A percentile compares a stretch with the other conserved stretches of the same genome.
Evolutionary conservation across 2,113 vertebrate species (phyloP).

Genomic region (Tonatia bakeri): DNA sequence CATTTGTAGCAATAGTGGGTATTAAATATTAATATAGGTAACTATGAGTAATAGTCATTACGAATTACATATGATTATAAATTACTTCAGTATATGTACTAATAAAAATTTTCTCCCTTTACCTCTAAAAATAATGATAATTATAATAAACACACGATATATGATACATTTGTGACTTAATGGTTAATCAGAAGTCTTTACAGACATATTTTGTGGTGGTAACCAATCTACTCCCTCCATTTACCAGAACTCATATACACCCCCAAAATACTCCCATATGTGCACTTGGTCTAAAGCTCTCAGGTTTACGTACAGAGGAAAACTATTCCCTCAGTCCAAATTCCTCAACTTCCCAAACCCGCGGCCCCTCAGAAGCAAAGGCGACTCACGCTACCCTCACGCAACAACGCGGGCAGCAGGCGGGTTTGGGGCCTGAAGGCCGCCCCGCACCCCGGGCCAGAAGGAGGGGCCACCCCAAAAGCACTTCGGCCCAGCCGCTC

Average conservation of each 20-base stretch:
- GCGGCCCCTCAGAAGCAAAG: background rate
- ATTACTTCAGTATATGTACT: background rate
- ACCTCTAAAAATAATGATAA: background rate
- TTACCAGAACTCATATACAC: background rate
- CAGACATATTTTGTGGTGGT: fast-evolving
- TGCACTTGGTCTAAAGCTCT: background rate
- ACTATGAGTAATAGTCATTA: background rate
- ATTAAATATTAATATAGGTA: background rate
- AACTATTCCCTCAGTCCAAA: background rate
- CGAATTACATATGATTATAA: no score
- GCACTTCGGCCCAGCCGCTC: fast-evolving
- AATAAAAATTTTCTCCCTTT: background rate
- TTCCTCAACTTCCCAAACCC: background rate
- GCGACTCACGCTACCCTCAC: fast-evolving
- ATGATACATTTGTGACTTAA: background rate
- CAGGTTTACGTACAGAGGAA: fast-evolving
- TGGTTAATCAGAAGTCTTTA: fast-evolving
- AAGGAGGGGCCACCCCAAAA: fast-evolving
- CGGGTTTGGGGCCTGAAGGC: fast-evolving
- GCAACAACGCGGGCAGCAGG: fast-evolving
- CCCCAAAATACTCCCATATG: fast-evolving
- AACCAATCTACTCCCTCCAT: no score
- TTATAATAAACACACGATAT: background rate
- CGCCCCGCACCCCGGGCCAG: background rate
- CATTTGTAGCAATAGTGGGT: background rate